Conservation (phyloP, 2,113 vertebrate species). For the Etia nguti region DNA sequence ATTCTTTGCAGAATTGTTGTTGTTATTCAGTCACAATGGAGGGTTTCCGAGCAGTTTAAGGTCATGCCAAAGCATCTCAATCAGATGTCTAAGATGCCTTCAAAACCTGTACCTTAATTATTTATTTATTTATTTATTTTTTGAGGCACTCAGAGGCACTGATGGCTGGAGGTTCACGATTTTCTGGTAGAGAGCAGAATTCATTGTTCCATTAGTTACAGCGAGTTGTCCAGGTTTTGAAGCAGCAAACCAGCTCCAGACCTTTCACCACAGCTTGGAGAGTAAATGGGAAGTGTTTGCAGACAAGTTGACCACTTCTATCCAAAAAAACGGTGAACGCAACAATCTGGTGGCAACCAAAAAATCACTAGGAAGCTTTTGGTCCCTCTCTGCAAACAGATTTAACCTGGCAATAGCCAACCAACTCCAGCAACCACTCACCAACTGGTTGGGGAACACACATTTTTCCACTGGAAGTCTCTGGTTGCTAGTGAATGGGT, state of each 20-base stretch:
- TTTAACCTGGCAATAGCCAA: background rate
- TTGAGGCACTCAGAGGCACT: background rate
- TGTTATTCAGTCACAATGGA: no score
- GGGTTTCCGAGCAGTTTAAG: background rate
- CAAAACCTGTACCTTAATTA: background rate
- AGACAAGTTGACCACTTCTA: background rate
- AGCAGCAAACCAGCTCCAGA: background rate
- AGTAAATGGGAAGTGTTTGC: background rate
- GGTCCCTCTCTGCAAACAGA: background rate
- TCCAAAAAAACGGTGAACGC: accelerated
- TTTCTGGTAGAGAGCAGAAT: background rate
- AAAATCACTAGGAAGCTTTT: background rate
- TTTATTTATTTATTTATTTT: background rate
- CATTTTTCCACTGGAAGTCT: background rate
- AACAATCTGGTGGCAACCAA: background rate
- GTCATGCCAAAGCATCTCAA: background rate
- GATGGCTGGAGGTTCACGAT: background rate
- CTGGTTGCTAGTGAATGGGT: background rate
- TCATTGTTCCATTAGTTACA: background rate
- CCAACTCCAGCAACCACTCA: background rate
- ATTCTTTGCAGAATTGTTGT: background rate
- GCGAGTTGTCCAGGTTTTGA: background rate
- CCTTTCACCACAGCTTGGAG: background rate
- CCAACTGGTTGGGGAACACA: background rate
- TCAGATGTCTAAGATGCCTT: background rate